Evolutionary conservation across 2,888 invertebrate species (phyloP).

Genomic region (Ischnus inquisitorius): DNA sequence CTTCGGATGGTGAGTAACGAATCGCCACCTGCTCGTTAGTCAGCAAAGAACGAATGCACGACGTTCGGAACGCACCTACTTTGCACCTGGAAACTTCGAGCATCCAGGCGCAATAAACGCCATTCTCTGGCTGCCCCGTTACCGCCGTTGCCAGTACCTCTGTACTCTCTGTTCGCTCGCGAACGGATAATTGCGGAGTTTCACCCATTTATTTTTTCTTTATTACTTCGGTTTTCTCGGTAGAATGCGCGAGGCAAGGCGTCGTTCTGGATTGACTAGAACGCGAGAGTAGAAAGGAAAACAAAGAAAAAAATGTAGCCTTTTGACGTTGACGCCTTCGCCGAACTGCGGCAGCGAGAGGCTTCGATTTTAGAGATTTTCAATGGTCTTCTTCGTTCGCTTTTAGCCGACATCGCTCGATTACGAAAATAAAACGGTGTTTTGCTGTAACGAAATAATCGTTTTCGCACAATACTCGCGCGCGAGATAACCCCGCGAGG

Average conservation of each 20-base stretch:
- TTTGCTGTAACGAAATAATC: background rate
- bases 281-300: constrained; percentile 68
- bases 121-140: constrained; percentile 26
- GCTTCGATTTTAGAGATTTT: background rate
- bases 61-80: background rate
- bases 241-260: constrained; percentile 65
- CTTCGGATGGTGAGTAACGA: background rate
- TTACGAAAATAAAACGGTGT: background rate
- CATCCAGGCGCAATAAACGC: constrained; percentile 42
- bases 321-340: constrained; percentile 58
- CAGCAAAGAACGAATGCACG: background rate
- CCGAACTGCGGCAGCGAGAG: constrained; percentile 4
- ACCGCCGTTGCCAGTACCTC: background rate
- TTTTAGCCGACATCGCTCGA: background rate
- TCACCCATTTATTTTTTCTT: constrained; percentile 59
- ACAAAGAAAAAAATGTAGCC: constrained; percentile 41
- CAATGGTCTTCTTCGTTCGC: background rate
- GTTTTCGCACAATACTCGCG: constrained; percentile 10
- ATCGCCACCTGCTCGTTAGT: constrained; percentile 20
- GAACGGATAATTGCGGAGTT: constrained; percentile 63
- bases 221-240: constrained; percentile 49
- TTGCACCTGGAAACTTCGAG: constrained; percentile 41
- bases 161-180: constrained; percentile 28
- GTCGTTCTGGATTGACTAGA: constrained; percentile 73
- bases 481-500: constrained; percentile 7